phyloP scores from a whole-genome alignment of 2,888 invertebrate species.

The Psococerastis gibbosa region DNA sequence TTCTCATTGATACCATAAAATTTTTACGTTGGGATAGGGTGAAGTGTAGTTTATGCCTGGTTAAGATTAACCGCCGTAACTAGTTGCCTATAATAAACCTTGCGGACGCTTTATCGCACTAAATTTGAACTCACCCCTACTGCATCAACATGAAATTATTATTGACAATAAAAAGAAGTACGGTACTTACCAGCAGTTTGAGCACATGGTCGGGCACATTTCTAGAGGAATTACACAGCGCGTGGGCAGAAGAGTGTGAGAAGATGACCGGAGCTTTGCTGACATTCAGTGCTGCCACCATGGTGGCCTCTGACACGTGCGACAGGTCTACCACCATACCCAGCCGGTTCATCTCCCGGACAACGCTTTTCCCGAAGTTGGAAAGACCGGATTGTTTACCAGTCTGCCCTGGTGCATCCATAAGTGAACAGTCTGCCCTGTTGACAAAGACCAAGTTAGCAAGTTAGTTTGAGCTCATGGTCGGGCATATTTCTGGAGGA shows the following conservation, averaged over 20 bases:
- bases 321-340: constrained; percentile 77
- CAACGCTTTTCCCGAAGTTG: constrained; percentile 50
- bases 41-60: no score
- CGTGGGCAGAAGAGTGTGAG: constrained; percentile 67
- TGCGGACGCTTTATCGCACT: no score
- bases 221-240: constrained; percentile 59
- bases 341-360: constrained; percentile 73
- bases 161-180: no score
- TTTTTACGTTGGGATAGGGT: no score
- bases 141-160: no score
- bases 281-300: constrained; percentile 57
- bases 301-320: constrained; percentile 61
- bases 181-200: constrained; percentile 21
- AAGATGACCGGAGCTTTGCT: constrained; percentile 73
- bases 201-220: constrained; percentile 31
- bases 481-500: constrained; percentile 42
- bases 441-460: no score
- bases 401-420: constrained; percentile 35
- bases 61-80: no score
- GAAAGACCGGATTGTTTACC: constrained; percentile 53
- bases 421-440: constrained; percentile 45
- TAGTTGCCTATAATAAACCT: no score
- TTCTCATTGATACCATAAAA: no score
- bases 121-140: no score
- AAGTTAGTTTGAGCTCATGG: no score